These are phyloP conservation scores for Eolophus roseicapilla DNA, from an alignment of 2,113 vertebrate species.

Conservation along the genomic window DNA sequence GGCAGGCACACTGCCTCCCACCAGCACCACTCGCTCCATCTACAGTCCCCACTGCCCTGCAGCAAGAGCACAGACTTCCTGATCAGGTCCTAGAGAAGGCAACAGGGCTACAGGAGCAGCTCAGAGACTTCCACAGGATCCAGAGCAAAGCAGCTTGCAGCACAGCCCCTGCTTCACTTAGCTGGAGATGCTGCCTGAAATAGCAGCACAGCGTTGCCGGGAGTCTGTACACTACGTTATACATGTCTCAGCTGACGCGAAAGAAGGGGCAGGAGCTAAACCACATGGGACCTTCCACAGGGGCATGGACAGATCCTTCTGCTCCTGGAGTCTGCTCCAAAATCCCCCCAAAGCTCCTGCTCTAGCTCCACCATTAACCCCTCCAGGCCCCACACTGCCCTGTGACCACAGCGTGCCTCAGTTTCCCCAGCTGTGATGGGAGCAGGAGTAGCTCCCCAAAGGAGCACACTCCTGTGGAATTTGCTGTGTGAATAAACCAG, in stretches of 20 bases:
- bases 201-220: neutral
- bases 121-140: neutral
- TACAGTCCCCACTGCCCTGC: fast-evolving
- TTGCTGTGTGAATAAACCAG: neutral
- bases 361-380: neutral
- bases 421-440: neutral
- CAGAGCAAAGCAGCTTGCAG: neutral
- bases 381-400: fast-evolving
- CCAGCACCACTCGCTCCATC: neutral
- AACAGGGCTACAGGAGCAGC: neutral
- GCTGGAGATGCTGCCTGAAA: neutral
- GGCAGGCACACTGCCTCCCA: neutral
- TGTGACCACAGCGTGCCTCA: fast-evolving
- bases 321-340: neutral
- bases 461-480: neutral
- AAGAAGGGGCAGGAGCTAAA: neutral
- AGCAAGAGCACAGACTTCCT: neutral
- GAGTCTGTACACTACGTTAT: neutral
- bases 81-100: neutral
- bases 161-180: neutral
- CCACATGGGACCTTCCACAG: neutral
- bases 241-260: neutral
- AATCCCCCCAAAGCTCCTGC: neutral
- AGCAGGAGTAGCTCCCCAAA: neutral
- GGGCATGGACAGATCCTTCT: neutral